Conservation (phyloP, 2,888 invertebrate species). For the Isotomurus palustris region DNA sequence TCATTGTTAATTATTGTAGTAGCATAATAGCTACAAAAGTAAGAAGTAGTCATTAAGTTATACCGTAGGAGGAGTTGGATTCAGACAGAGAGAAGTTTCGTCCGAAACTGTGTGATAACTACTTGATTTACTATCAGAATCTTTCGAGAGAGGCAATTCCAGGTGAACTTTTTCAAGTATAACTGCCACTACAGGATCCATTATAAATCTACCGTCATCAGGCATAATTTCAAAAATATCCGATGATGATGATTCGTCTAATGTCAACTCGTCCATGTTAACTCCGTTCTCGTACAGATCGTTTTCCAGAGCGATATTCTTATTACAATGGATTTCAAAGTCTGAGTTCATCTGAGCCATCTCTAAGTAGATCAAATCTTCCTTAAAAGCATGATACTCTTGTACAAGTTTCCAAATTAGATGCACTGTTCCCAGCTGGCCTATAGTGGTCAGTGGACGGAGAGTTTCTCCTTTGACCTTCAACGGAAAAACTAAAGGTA, state of each 20-base stretch:
- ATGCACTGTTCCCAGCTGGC: constrained; percentile 36
- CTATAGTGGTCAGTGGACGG: constrained; percentile 39
- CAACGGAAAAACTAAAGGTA: constrained; percentile 41
- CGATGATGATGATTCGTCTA: background rate
- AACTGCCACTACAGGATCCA: background rate
- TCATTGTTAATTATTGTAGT: no score
- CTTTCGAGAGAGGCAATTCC: constrained; percentile 18
- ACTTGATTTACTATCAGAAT: constrained; percentile 35
- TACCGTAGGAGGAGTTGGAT: no score
- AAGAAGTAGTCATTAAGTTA: no score
- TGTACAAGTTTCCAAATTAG: constrained; percentile 35
- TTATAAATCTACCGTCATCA: background rate
- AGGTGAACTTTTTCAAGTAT: constrained; percentile 39
- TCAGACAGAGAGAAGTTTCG: no score
- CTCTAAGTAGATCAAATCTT: constrained; percentile 39
- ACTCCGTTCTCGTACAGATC: no score
- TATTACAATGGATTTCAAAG: constrained; percentile 27
- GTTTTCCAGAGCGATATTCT: constrained; percentile 1
- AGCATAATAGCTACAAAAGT: no score
- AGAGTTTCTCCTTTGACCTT: constrained; percentile 40
- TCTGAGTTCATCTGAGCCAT: constrained; percentile 31
- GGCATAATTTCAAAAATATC: background rate
- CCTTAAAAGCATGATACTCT: constrained; percentile 18
- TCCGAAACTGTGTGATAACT: constrained; percentile 42
- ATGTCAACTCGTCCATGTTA: no score